These are phyloP conservation scores for Blennius ocellaris DNA, from an alignment of 2,113 vertebrate species.

Conservation along the genomic window DNA sequence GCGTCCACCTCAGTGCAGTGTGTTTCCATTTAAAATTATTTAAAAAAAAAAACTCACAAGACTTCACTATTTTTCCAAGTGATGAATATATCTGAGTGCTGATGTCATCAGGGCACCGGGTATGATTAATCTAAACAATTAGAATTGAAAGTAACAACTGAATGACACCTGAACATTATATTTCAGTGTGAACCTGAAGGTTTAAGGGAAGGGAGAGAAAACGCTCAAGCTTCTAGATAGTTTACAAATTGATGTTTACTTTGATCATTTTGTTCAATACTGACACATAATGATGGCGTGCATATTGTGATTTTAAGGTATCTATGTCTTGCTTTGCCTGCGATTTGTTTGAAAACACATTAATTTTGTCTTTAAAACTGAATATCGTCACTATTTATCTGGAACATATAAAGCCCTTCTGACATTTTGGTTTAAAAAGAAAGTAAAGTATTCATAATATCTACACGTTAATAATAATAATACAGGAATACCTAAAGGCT, in stretches of 20 bases:
- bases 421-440: background rate
- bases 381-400: background rate
- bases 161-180: background rate
- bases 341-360: too few species aligned
- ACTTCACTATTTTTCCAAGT: conserved; percentile 26
- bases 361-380: background rate
- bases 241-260: background rate
- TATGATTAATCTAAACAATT: conserved; percentile 19
- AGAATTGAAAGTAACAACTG: conserved; percentile 8
- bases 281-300: too few species aligned
- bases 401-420: background rate
- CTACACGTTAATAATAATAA: too few species aligned
- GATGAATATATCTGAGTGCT: background rate
- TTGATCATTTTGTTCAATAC: too few species aligned
- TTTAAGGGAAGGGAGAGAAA: background rate
- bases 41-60: conserved; percentile 15
- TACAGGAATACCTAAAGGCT: too few species aligned
- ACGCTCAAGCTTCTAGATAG: background rate
- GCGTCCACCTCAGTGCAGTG: conserved; percentile 35
- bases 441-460: background rate
- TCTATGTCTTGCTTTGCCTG: too few species aligned
- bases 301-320: background rate
- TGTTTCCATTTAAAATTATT: conserved; percentile 47
- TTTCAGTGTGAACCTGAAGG: background rate
- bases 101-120: too few species aligned